phyloP scores from a whole-genome alignment of 2,113 vertebrate genomes.

The Hydrolagus affinis region DNA sequence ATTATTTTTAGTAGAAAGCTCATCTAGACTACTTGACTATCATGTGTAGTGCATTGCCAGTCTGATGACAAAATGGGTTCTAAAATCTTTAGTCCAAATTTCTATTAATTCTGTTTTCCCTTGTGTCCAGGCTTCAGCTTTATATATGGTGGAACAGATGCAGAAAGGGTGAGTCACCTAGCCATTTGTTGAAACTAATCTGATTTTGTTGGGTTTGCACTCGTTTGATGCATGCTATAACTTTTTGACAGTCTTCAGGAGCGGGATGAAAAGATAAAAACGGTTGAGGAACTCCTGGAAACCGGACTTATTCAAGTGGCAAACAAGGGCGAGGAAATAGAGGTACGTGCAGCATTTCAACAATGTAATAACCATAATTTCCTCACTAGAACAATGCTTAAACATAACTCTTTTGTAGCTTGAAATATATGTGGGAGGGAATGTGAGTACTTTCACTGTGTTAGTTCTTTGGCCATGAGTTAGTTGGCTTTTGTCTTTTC shows the following conservation, averaged over 20 bases:
- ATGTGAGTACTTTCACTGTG: too few species aligned
- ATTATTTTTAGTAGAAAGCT: too few species aligned
- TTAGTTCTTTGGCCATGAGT: too few species aligned
- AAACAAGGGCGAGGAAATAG: slow-evolving; percentile 85
- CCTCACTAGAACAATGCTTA: not conserved
- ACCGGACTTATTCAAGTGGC: slow-evolving; percentile 86
- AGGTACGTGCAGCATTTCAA: slow-evolving; percentile 55
- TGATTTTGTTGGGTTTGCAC: not conserved
- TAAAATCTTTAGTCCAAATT: not conserved
- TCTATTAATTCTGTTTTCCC: slow-evolving; percentile 34
- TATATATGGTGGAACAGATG: slow-evolving; percentile 61
- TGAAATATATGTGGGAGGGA: not conserved
- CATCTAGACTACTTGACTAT: too few species aligned
- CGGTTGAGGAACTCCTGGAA: slow-evolving; percentile 80
- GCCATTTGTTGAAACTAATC: not conserved
- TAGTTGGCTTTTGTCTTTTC: too few species aligned
- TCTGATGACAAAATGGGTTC: too few species aligned
- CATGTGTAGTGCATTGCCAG: too few species aligned
- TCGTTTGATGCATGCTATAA: slow-evolving; percentile 33
- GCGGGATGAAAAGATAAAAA: slow-evolving; percentile 86
- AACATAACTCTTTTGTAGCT: not conserved
- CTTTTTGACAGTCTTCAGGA: slow-evolving; percentile 61
- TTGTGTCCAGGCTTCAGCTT: slow-evolving; percentile 54
- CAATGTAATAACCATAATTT: not conserved
- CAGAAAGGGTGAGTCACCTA: slow-evolving; percentile 56